Conservation (phyloP, 2,113 vertebrate genomes). For the Tetrax tetrax region DNA sequence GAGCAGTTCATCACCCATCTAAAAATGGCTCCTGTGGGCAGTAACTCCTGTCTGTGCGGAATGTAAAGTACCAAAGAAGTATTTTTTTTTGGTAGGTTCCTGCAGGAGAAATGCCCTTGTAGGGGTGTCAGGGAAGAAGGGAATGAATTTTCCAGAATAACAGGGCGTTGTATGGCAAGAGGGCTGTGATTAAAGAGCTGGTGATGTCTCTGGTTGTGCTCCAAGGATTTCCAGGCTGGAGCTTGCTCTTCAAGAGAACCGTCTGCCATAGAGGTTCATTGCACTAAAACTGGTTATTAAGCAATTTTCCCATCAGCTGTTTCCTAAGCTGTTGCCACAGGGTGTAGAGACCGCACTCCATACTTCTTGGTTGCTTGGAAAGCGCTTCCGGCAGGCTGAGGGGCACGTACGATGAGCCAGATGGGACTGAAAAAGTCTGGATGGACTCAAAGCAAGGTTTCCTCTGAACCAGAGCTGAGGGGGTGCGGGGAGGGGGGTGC, state of each 20-base stretch:
- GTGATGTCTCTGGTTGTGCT: background rate
- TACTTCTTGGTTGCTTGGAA: background rate
- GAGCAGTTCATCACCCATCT: background rate
- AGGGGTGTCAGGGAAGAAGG: background rate
- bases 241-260: background rate
- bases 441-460: rapidly evolving
- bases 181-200: background rate
- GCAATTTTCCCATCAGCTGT: background rate
- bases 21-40: background rate
- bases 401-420: background rate
- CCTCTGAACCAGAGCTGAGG: rapidly evolving
- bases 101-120: background rate
- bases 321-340: background rate
- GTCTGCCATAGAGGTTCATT: background rate
- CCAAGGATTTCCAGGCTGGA: background rate
- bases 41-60: background rate
- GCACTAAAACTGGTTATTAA: background rate
- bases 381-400: background rate
- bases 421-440: rapidly evolving
- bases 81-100: background rate
- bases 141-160: background rate
- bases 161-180: background rate
- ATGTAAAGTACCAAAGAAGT: background rate
- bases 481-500: background rate
- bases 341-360: background rate